Conservation (phyloP, 2,113 vertebrate genomes). For the Zosterops borbonicus region DNA sequence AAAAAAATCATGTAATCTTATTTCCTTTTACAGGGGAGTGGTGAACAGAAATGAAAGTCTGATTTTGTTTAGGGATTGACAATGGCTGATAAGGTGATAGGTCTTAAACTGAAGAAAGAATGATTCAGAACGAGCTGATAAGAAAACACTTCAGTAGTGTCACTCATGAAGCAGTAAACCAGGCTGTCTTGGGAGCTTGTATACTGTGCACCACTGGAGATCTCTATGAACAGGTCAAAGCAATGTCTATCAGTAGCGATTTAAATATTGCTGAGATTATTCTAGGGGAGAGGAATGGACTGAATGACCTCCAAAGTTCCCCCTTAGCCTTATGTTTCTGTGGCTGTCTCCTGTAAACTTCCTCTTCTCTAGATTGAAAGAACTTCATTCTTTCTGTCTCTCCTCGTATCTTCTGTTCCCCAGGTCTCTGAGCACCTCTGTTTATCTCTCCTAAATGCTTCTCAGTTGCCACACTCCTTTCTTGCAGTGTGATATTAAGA, state of each 20-base stretch:
- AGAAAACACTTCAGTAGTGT: not conserved
- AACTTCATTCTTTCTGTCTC: not conserved
- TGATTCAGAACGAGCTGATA: not conserved
- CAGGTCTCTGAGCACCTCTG: not conserved
- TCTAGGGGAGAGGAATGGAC: not conserved
- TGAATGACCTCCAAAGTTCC: not conserved
- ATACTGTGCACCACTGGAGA: not conserved
- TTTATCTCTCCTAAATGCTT: not conserved
- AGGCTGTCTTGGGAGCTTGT: not conserved
- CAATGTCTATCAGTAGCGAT: not conserved
- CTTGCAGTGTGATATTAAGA: not conserved
- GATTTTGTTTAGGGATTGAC: conserved; percentile 11
- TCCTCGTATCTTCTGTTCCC: not conserved
- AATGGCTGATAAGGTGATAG: not conserved
- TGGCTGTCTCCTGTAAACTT: not conserved
- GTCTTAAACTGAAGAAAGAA: conserved; percentile 6
- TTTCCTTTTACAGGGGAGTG: not conserved
- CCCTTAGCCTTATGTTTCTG: not conserved
- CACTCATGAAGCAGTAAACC: not conserved
- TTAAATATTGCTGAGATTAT: not conserved
- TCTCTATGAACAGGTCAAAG: not conserved
- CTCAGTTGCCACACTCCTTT: not conserved
- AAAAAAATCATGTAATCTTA: not conserved
- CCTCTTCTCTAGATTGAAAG: not conserved
- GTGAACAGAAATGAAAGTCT: not conserved